phyloP scores from a whole-genome alignment of 2,113 vertebrate genomes.

The Felis chaus region DNA sequence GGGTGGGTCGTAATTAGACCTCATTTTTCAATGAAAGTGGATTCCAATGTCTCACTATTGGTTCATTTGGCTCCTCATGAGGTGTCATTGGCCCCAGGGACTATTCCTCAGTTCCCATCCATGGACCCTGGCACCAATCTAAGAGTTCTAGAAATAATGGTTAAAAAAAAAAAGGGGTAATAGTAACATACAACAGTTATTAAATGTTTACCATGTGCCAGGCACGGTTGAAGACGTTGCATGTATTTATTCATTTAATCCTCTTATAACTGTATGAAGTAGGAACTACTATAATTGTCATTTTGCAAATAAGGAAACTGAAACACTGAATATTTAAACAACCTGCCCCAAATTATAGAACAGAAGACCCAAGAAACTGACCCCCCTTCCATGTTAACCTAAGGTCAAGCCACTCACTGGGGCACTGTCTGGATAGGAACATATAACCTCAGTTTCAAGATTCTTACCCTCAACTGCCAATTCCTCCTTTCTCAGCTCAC shows the following conservation, averaged over 20 bases:
- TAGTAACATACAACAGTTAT: not conserved
- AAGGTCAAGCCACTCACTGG: not conserved
- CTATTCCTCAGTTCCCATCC: not conserved
- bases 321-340: not conserved
- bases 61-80: not conserved
- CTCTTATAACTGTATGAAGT: not conserved
- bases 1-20: too few species aligned
- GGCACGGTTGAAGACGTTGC: not conserved
- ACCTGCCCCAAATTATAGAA: not conserved
- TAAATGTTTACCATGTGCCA: not conserved
- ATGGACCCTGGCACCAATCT: not conserved
- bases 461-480: not conserved
- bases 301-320: not conserved
- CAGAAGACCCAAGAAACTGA: not conserved
- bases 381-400: not conserved
- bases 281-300: not conserved
- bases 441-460: not conserved
- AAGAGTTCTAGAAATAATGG: not conserved
- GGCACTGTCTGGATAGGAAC: not conserved
- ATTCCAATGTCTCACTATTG: not conserved
- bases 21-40: not conserved
- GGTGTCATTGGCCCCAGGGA: not conserved
- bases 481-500: not conserved
- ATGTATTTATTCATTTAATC: not conserved
- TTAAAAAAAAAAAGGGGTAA: not conserved